Base-by-base conservation (phyloP, 2,888 invertebrate species). In the Frankliniella intonsa region DNA sequence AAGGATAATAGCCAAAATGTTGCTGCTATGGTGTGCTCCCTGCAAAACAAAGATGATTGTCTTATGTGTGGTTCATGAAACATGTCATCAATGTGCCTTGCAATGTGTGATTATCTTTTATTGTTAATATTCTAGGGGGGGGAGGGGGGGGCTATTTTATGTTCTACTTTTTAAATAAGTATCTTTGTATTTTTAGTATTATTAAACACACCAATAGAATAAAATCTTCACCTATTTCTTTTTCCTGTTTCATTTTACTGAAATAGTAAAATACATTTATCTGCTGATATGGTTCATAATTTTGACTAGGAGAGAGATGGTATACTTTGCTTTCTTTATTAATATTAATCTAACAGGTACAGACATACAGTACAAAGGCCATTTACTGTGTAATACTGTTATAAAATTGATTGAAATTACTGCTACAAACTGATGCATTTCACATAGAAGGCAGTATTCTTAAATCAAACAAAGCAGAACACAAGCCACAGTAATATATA, bases 11-110 rank as follows among this genome's bases (percentile, higher is more conserved):
- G 86, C 8, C 88, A 88, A 51, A 91, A 92, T 86, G 91, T 94
- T 91, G 93, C 93, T 0, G 93, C 94, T 76, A 92, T 97, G 88
- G 92, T 93, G 19, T 97, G 97, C 87, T 97, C 97, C 0, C 89
- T 96, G 82, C 92, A 94, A 87, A 97, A 97, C 88, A 94, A 93
- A 86, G 97, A 96, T 84, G 94, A 93, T 17, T 97, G 97, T 86
- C 87, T 95, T 84, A 95, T 95, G 89, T 97, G 97, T 87, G 94
- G 95, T 82, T 94, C 95, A 1, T 95, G 91, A 62, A 14, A 62
- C n/a, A 17, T 14, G 8, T 62, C 14, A 19, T 62, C n/a, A 62
- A 7, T 62, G 62, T 17, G 17, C 17, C 55, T 3, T 62, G 19
- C n/a, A 14, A 7, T 19, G 17, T 62, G 17, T 17, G 7, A 62